Evolutionary conservation across 1,140 invertebrate species (phyloP), one percentile per base, ranked within the genome.

Genomic region (Phortica variegata): DNA sequence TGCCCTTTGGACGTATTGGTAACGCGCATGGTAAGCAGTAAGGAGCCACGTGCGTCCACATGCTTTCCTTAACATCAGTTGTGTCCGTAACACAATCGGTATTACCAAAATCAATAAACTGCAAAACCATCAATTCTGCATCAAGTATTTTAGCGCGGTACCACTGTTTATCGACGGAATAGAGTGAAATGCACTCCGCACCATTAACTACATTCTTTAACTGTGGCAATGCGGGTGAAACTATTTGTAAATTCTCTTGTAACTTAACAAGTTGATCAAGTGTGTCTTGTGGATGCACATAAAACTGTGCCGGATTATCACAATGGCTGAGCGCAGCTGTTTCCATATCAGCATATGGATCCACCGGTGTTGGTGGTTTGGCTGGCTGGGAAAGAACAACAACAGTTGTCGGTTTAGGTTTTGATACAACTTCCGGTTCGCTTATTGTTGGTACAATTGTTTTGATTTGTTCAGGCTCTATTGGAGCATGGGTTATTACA

Each of bases 81-180:
- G 78, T 77, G 42, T 84, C 85, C 29, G 84, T 79, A 0, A 87
- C 78, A 1, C 85, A 80, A 58, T 89, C 87, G 0, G 85, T 87
- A 52, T 89, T 89, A 6, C 91, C 91, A 65, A 86, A 92, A 65
- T 95, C 91, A 3, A 93, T 84, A 61, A 91, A 93, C 19, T 84
- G 80, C 0, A 93, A 84, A 1, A 87, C 87, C 10, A 83, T 87
- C 17, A 87, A 83, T 40, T 85, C 85, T 9, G 80, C 78, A 55
- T 90, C 87, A 2, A 89, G 78, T n/a, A 92, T 84, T 56, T 85
- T 81, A 1, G 89, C 89, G 54, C 91, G 79, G 61, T 92, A 93
- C 90, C 89, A 94, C 18, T 76, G 69, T 29, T 85, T 81, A 62
- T 92, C 87, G 1, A 84, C 82, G 0, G 82, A 84, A 62, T 86